These are phyloP conservation scores for Stylophora pistillata DNA, from an alignment of 64 coral and sea anemone genomes.

Conservation along the genomic window DNA sequence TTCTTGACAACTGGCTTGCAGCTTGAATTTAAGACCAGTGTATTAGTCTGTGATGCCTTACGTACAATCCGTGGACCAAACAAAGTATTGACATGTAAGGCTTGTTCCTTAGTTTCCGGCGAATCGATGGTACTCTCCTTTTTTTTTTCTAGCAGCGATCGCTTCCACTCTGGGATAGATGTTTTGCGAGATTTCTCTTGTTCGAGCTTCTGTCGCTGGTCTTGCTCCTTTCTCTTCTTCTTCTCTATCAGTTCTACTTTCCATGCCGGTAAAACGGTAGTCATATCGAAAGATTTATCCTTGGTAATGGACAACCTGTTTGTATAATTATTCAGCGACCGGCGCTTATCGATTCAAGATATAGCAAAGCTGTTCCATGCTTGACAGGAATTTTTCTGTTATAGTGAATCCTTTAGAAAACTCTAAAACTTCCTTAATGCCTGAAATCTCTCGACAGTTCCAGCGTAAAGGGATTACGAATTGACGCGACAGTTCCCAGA, in stretches of 20 bases:
- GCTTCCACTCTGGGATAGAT: conserved; percentile 84
- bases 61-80: conserved; percentile 25
- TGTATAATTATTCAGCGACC: neutral
- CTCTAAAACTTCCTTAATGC: neutral
- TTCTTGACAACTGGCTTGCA: neutral
- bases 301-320: neutral
- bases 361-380: neutral
- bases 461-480: neutral
- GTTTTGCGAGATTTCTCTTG: conserved; percentile 44
- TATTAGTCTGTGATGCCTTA: conserved; percentile 16
- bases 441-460: neutral
- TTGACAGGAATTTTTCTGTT: neutral
- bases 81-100: neutral
- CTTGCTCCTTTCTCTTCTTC: conserved; percentile 77
- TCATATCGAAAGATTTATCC: conserved; percentile 38
- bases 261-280: conserved; percentile 79
- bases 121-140: conserved; percentile 37
- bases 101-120: neutral
- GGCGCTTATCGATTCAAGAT: neutral
- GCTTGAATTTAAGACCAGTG: neutral
- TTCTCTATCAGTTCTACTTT: conserved; percentile 87
- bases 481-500: neutral
- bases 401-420: neutral
- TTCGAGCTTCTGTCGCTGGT: conserved; percentile 68
- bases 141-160: conserved; percentile 69